Conservation (phyloP, 2,888 invertebrate genomes). For the Saturnia japonica region DNA sequence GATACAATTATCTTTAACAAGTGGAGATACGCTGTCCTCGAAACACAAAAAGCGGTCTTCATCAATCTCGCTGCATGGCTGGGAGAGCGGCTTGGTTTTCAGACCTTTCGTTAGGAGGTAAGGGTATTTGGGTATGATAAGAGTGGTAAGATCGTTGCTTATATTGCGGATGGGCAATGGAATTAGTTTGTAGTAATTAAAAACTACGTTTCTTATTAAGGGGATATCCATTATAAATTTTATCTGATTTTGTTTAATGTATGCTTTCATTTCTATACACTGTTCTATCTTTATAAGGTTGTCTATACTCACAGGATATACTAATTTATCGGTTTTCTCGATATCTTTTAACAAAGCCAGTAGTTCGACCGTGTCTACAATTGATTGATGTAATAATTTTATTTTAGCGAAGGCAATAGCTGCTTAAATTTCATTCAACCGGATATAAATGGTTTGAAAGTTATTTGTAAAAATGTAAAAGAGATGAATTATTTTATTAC, state of each 20-base stretch:
- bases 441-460: constrained; percentile 21
- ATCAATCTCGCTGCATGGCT: not conserved
- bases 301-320: constrained; percentile 17
- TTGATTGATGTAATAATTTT: constrained; percentile 21
- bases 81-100: not conserved
- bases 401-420: constrained; percentile 26
- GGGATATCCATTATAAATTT: constrained; percentile 30
- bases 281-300: constrained; percentile 30
- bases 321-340: constrained; percentile 17
- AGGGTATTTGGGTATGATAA: not conserved
- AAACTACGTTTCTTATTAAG: constrained; percentile 20
- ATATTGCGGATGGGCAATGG: constrained; percentile 22
- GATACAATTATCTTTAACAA: not conserved
- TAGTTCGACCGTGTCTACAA: not conserved
- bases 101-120: not conserved
- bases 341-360: constrained; percentile 12
- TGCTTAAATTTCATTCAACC: constrained; percentile 27
- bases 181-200: constrained; percentile 26
- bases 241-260: constrained; percentile 28
- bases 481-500: constrained; percentile 9
- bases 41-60: not conserved
- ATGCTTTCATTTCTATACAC: constrained; percentile 27
- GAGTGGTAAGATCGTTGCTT: not conserved
- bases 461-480: constrained; percentile 24
- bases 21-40: not conserved